Conservation (phyloP, 2,797 vertebrate genomes). For the Erethizon dorsatum region DNA sequence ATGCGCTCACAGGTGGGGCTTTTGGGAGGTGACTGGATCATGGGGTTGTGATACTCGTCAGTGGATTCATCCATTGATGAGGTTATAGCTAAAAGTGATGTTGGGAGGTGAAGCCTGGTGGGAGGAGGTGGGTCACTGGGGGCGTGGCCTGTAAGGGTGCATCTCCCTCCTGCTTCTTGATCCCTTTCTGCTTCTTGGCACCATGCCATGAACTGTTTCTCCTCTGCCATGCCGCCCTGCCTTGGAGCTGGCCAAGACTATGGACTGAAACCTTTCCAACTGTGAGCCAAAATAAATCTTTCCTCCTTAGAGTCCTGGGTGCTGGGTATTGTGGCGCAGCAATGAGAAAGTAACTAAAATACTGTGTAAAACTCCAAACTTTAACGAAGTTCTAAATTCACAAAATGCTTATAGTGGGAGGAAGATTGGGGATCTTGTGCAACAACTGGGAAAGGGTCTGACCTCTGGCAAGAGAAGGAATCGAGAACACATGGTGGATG, state of each 20-base stretch:
- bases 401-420: neutral
- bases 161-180: neutral
- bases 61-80: neutral
- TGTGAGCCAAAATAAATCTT: neutral
- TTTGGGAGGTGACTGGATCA: neutral
- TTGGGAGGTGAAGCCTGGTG: neutral
- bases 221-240: neutral
- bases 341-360: neutral
- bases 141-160: neutral
- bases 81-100: neutral
- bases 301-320: neutral
- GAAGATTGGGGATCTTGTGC: neutral
- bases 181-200: neutral
- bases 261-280: neutral
- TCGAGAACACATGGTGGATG: constrained; percentile 71
- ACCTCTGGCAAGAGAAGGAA: constrained; percentile 71
- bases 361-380: neutral
- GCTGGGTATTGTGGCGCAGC: neutral
- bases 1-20: neutral
- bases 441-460: constrained; percentile 55
- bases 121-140: neutral
- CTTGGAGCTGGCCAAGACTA: neutral
- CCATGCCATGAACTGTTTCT: neutral
- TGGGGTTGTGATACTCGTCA: neutral
- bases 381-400: neutral